Evolutionary conservation across 2,797 vertebrate species (phyloP), one percentile per base, ranked within the genome.

Genomic region (Lithobates pipiens): DNA sequence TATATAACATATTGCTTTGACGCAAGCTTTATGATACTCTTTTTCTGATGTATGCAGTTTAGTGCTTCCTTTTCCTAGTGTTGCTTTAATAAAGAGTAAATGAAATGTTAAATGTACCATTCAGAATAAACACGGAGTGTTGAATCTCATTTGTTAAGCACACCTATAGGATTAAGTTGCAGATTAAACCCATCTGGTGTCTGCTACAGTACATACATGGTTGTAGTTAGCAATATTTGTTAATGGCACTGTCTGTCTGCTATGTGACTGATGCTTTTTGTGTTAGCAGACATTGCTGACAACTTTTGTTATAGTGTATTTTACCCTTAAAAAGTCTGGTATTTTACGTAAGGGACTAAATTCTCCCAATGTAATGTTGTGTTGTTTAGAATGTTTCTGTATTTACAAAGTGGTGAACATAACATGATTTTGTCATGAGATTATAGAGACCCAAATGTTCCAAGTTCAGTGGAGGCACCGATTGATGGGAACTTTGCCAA

Each of bases 131-230:
- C 65, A 70, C 10, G 23, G 10, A 39, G 67, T 36, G 34, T 42
- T 71, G 16, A 50, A 8, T n/a, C 61, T 29, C 16, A n/a, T 74
- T 85, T 71, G 42, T 39, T 36, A 61, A 85, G 70, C 77, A 76
- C 69, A 85, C 63, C 61, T 75, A 54, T 42, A 50, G 84, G 42
- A 85, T 85, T 85, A 85, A 8, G 70, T 29, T 3, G 21, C 27
- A 69, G 78, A 85, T 85, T 81, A 81, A 76, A 80, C 63, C 73
- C 84, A 85, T 85, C 84, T 85, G 84, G 32, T 81, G 84, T 85
- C 84, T 85, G 84, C 71, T 65, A 25, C 23, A 65, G 61, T 23
- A 75, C 71, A 50, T 76, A 15, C 70, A 57, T 50, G 39, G 50
- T 80, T 69, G 68, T 85, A 36, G 25, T 16, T 42, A 25, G 29